Base-by-base conservation (phyloP, 2,888 invertebrate genomes). In the Syritta pipiens region DNA sequence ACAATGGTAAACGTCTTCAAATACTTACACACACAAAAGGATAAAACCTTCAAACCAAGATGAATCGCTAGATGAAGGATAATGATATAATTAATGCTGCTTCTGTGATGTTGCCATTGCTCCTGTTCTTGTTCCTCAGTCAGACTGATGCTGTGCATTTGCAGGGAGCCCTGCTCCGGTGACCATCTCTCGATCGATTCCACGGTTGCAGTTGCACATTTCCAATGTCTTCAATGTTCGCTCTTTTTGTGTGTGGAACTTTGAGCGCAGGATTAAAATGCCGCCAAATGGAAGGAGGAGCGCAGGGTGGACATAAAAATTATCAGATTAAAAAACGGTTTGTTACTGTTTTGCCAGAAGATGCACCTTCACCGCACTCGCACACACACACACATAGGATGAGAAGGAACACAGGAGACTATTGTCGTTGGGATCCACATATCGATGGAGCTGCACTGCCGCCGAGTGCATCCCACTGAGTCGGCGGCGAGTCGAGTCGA, bases 1-100 rank as follows among this genome's bases (percentile, higher is more conserved):
- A n/a, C 37, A 63, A 44, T n/a, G 26, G 26, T 46, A 49, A 65
- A 28, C 65, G 49, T 28, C 59, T 51, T 57, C 44, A 75, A 68
- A 30, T 48, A 26, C 48, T 59, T 37, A 44, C 19, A 51, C 44
- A 59, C 55, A 63, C 51, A 77, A 63, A 59, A 53, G 71, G 51
- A 51, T 30, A 40, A 67, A 62, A 57, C 51, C 32, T 49, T 42
- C 57, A 63, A 59, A 71, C 77, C 72, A 82, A 85, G 85, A 85
- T 85, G 85, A 85, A 85, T 85, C 84, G 85, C 83, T 83, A 85
- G 85, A 86, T 86, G 85, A 84, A 85, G 84, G 85, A 85, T 86
- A 85, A 85, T 86, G 85, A 86, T 86, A 85, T 86, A 85, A 86
- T 85, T 85, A 86, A 86, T 85, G 85, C 84, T 84, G 83, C 82